Base-by-base conservation (phyloP, 2,797 vertebrate species). In the Coregonus suidteri region DNA sequence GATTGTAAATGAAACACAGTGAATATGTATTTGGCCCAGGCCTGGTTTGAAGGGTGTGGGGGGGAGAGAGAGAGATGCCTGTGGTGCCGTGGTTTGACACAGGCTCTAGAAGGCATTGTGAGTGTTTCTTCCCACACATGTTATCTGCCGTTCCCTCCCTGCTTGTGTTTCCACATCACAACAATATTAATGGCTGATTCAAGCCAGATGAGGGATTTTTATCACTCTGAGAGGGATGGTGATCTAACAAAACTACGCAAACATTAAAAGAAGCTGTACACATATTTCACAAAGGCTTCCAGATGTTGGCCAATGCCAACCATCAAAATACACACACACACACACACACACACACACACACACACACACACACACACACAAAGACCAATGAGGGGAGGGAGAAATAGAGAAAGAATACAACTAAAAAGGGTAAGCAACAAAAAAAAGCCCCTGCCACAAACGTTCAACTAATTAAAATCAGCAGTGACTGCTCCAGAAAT, bases 401-500 rank as follows among this genome's bases (percentile, higher is more conserved):
- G 41, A 88, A 88, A 92, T 87, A 90, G 84, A 91, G 59, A 88
- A 88, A 89, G 91, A 88, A 90, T 84, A 91, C 69, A 88, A 79
- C 85, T 4, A 73, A 14, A 88, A 82, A 79, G 78, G 86, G 91
- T 93, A 92, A 92, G 90, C 90, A 92, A 88, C 88, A 89, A 47
- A 11, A 35, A 47, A 47, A 47, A 47, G 41, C 71, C 88, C 25
- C 75, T 71, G 83, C 77, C 75, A 56, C 90, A 86, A 92, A 90
- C 89, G 92, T 87, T 90, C 92, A 93, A 93, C 91, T 94, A 94
- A 95, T 95, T 94, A 95, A 86, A 94, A 91, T 94, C 91, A 84
- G 91, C 86, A 89, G 81, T 88, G 81, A 88, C 82, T 88, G 90
- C 89, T 95, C 90, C 92, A 94, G 88, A 87, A 94, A 89, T 95